phyloP scores from a whole-genome alignment of 2,113 vertebrate genomes.

The Tamias sibiricus region DNA sequence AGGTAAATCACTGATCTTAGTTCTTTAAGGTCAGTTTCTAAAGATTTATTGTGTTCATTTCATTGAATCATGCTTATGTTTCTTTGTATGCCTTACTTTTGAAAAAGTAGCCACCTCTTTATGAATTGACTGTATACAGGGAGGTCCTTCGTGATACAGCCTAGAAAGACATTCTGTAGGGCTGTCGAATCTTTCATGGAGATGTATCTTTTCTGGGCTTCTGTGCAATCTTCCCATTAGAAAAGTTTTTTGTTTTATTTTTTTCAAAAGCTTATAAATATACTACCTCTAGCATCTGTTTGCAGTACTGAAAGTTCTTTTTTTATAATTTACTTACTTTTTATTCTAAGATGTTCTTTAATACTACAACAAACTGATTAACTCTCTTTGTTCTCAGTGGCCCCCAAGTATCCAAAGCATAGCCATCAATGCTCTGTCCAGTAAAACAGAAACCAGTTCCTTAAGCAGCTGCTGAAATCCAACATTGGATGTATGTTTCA shows the following conservation, averaged over 20 bases:
- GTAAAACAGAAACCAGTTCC: not conserved
- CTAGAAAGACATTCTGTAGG: not conserved
- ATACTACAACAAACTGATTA: not conserved
- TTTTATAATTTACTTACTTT: too few species aligned
- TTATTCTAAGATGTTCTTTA: too few species aligned
- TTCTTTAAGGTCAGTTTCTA: not conserved
- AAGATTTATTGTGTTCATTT: not conserved
- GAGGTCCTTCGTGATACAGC: not conserved
- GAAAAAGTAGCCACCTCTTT: not conserved
- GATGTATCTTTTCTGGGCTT: not conserved
- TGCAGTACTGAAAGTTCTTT: not conserved
- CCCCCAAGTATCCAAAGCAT: not conserved
- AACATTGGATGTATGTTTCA: not conserved
- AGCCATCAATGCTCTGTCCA: not conserved
- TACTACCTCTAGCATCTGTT: not conserved
- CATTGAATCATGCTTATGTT: not conserved
- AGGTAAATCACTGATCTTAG: not conserved
- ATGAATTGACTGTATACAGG: not conserved
- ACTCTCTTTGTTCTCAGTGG: not conserved
- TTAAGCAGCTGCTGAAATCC: not conserved
- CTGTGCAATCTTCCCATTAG: not conserved
- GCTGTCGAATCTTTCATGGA: not conserved
- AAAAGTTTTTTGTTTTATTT: not conserved
- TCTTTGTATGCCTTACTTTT: slow-evolving; percentile 17
- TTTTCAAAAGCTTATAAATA: not conserved